These are phyloP conservation scores for Lissocephala sabroskyi DNA, from an alignment of 2,888 invertebrate species.

Conservation along the genomic window DNA sequence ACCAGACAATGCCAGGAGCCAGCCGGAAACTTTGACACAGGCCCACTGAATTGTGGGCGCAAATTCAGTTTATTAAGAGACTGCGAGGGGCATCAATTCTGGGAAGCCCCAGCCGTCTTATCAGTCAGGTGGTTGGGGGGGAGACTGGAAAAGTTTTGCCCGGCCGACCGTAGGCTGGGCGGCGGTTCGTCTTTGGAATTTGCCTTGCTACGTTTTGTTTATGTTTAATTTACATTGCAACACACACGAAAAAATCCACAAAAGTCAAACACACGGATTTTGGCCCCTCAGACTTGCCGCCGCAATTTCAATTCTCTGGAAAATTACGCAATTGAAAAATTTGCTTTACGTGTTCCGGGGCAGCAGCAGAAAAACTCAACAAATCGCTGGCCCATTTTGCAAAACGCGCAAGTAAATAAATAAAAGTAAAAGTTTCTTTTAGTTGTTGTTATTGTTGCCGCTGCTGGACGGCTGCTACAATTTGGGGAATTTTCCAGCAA, in stretches of 20 bases:
- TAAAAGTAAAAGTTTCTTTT: conserved; percentile 48
- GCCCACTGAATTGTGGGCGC: conserved; percentile 23
- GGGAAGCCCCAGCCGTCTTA: no score
- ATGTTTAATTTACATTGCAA: conserved; percentile 12
- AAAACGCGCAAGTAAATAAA: conserved; percentile 45
- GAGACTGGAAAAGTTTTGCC: no score
- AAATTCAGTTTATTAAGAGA: conserved; percentile 49
- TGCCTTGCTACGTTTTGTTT: conserved; percentile 40
- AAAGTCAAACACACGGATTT: conserved; percentile 40
- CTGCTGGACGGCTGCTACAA: no score
- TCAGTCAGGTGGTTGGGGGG: no score
- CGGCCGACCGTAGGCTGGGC: background rate
- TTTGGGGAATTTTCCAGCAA: conserved; percentile 24
- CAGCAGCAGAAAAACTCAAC: background rate
- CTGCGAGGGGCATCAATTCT: no score
- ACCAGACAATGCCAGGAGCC: conserved; percentile 40
- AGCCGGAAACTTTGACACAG: background rate
- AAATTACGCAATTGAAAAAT: conserved; percentile 56
- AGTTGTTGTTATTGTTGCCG: conserved; percentile 42
- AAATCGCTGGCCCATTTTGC: conserved; percentile 5
- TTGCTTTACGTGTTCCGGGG: conserved; percentile 38
- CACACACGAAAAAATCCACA: background rate
- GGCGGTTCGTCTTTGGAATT: conserved; percentile 13
- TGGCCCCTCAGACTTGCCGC: background rate
- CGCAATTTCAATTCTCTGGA: conserved; percentile 24